These are phyloP conservation scores for Mesoclemmys tuberculata DNA, from an alignment of 2,113 vertebrate species.

Conservation along the genomic window DNA sequence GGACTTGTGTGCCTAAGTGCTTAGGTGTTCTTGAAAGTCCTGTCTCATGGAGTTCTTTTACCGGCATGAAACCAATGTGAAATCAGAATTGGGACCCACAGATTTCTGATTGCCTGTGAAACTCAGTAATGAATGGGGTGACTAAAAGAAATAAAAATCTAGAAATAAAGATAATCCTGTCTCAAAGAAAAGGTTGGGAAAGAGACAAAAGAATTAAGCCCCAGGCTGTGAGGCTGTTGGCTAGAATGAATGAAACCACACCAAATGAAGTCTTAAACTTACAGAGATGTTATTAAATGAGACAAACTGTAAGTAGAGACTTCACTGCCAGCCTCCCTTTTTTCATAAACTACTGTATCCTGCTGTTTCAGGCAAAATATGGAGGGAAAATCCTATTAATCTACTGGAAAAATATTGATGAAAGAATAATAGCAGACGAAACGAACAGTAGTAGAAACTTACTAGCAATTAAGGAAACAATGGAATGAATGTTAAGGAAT, in stretches of 20 bases:
- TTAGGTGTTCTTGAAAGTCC: neutral
- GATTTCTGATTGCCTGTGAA: conserved; percentile 1
- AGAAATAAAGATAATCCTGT: conserved; percentile 54
- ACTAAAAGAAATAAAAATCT: conserved; percentile 44
- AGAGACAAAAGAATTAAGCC: conserved; percentile 41
- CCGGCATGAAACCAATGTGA: neutral
- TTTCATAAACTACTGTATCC: conserved; percentile 65
- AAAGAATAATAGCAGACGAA: conserved; percentile 71
- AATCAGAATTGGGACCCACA: neutral
- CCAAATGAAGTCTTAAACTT: conserved; percentile 51
- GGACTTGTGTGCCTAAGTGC: neutral
- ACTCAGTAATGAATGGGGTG: neutral
- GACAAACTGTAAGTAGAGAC: conserved; percentile 57
- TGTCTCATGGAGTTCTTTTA: neutral
- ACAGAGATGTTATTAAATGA: conserved; percentile 70
- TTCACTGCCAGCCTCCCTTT: conserved; percentile 2
- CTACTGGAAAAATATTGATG: conserved; percentile 74
- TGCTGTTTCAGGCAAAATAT: conserved; percentile 81
- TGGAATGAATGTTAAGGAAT: conserved; percentile 47
- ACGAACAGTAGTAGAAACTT: conserved; percentile 57
- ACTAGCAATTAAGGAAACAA: conserved; percentile 64
- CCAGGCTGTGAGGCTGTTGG: neutral
- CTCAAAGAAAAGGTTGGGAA: conserved; percentile 52
- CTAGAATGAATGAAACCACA: conserved; percentile 65
- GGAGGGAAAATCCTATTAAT: conserved; percentile 79